Conservation (phyloP, 2,113 vertebrate genomes). For the Physeter macrocephalus region DNA sequence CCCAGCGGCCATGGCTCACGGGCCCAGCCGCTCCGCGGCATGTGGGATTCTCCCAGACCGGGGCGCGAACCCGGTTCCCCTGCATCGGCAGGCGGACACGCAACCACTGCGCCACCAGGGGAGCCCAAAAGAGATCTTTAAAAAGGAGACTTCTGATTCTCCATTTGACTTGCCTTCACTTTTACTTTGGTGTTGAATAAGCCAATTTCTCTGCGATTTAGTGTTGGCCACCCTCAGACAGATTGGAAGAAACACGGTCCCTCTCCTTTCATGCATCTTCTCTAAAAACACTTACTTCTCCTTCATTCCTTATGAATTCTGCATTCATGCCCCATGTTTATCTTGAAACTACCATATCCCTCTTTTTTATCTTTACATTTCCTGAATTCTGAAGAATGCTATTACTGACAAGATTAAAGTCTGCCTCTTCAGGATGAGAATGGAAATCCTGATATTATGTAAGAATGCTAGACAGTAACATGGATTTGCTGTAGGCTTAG, state of each 20-base stretch:
- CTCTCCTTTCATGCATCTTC: neutral
- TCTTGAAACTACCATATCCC: neutral
- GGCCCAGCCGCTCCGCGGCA: too few species aligned
- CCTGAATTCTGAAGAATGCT: slow-evolving; percentile 2
- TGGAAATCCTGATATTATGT: neutral
- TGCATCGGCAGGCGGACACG: too few species aligned
- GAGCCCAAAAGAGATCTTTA: neutral
- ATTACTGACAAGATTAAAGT: neutral
- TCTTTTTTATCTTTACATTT: neutral
- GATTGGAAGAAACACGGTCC: neutral
- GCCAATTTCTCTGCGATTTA: neutral
- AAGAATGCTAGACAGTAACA: neutral
- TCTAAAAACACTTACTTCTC: neutral
- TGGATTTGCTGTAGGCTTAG: neutral
- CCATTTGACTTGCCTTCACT: neutral
- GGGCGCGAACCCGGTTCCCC: too few species aligned
- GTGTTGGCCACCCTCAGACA: neutral
- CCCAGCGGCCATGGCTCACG: too few species aligned
- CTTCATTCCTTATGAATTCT: neutral
- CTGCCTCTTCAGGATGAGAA: neutral
- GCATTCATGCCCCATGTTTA: neutral
- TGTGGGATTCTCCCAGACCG: too few species aligned
- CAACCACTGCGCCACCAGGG: too few species aligned
- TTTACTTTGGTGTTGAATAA: neutral
- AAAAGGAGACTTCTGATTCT: neutral